phyloP scores from a whole-genome alignment of 1,140 invertebrate species.

The Sinonovacula constricta region DNA sequence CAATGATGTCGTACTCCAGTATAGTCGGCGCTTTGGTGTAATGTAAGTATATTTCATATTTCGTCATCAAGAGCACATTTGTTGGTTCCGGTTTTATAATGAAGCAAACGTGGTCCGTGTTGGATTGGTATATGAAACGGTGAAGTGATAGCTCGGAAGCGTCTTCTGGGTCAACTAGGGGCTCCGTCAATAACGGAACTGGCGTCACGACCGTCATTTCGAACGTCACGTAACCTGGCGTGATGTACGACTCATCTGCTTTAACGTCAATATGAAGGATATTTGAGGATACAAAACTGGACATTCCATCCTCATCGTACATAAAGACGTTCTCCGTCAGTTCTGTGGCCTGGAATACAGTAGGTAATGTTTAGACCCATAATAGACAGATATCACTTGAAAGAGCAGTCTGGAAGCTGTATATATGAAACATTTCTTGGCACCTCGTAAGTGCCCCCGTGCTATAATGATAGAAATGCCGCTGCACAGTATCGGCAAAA shows the following conservation, averaged over 20 bases:
- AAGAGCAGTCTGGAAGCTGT: too few species aligned
- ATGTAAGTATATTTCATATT: conserved; percentile 11
- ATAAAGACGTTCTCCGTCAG: conserved; percentile 33
- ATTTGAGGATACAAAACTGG: conserved; percentile 27
- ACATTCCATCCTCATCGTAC: conserved; percentile 36
- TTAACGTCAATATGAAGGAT: conserved; percentile 26
- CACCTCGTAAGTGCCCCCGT: too few species aligned
- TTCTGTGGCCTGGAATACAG: conserved; percentile 39
- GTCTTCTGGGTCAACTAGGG: conserved; percentile 21
- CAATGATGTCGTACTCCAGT: conserved; percentile 11
- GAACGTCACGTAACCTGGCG: conserved; percentile 27
- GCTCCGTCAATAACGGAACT: neutral
- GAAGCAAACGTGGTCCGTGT: conserved; percentile 15
- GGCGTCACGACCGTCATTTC: conserved; percentile 16
- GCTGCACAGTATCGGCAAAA: too few species aligned
- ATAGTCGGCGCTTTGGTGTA: neutral
- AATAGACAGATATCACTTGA: too few species aligned
- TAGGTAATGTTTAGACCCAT: too few species aligned
- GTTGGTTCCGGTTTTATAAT: conserved; percentile 13
- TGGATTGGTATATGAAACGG: conserved; percentile 20
- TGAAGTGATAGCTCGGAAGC: conserved; percentile 38
- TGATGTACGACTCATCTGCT: neutral
- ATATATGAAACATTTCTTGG: too few species aligned
- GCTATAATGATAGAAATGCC: too few species aligned
- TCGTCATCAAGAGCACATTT: neutral